Base-by-base conservation (phyloP, 2,113 vertebrate species). In the Limanda limanda region DNA sequence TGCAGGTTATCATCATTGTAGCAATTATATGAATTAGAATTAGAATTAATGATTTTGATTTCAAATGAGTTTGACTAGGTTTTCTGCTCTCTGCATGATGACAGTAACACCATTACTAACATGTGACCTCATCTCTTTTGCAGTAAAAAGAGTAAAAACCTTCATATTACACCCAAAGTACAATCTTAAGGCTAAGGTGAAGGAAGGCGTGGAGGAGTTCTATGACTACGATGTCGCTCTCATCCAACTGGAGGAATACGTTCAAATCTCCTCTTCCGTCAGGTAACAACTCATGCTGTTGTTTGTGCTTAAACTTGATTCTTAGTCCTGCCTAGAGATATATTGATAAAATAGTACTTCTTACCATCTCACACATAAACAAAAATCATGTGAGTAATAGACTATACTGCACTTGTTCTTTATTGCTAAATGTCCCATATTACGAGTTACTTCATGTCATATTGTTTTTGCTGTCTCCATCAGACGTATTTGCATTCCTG, bases 171-270 rank as follows among this genome's bases (percentile, higher is more conserved):
- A 95, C 54, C 71, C 82, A 20, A 0, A 71, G 0, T 95, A 84
- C 35, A 74, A 94, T 21, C 0, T 85, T n/a, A 25, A 0, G 0
- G 48, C 35, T 0, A 91, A 88, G 82, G 0, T 0, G 4, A 0
- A 70, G 0, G 0, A 68, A 1, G 86, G 74, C 0, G 89, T 95
- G 35, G 0, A 3, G 0, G 93, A 95, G 82, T 94, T 91, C 71
- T 95, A 94, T 67, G 93, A 94, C 78, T 95, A 88, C n/a, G 94
- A 95, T 23, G 82, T 95, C 13, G 94, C 94, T 76, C 92, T 95
- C 5, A 76, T 95, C 48, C 62, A 92, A 31, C 82, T 95, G 58
- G 0, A 71, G 0, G 0, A 75, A 0, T 21, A 61, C 23, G 66
- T 94, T 52, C 0, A 11, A 0, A 56, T 91, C 48, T 82, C 85